Base-by-base conservation (phyloP, 2,797 vertebrate genomes). In the Oreochromis grahami region DNA sequence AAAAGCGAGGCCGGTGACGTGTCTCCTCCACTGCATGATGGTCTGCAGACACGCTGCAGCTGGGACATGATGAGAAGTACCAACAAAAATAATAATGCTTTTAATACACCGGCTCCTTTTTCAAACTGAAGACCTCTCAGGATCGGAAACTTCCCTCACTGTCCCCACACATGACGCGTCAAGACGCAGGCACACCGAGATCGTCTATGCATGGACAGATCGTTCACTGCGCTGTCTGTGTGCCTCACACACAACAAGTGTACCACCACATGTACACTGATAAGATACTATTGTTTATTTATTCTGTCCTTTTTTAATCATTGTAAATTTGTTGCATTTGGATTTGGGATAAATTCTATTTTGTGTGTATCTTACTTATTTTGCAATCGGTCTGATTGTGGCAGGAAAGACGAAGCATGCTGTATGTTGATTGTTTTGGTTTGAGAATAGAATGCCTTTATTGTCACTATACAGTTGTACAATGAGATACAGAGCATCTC, bases 11-110 rank as follows among this genome's bases (percentile, higher is more conserved):
- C 97, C 97, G 45, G 89, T 86, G 58, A 94, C 24, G 34, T 94
- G 87, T 90, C 93, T 92, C 81, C 92, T 95, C 92, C 95, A 90
- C 92, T 93, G 93, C 97, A 98, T 98, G 76, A 83, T 80, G 96
- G 87, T 79, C 88, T 14, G 76, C 85, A n/a, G 53, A 55, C 78
- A 56, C 19, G 0, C 78, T 4, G 82, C 85, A 10, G 84, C 65
- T 13, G 9, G 74, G 24, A 82, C 95, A 95, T 95, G 82, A 8
- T 68, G 84, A 74, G 43, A 50, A 7, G 50, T 2, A 3, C 2
- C 9, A n/a, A 63, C 34, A 2, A 13, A 2, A 5, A 5, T 1
- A 10, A 4, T 1, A 5, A 65, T 8, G 11, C 1, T 7, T 21
- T 3, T 21, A 5, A 17, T 2, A 1, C 68, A 48, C n/a, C 38